Percentiles rank a stretch among this genome's conserved stretches.
phyloP scores from a whole-genome alignment of 1,140 invertebrate genomes.

The Galleria mellonella region DNA sequence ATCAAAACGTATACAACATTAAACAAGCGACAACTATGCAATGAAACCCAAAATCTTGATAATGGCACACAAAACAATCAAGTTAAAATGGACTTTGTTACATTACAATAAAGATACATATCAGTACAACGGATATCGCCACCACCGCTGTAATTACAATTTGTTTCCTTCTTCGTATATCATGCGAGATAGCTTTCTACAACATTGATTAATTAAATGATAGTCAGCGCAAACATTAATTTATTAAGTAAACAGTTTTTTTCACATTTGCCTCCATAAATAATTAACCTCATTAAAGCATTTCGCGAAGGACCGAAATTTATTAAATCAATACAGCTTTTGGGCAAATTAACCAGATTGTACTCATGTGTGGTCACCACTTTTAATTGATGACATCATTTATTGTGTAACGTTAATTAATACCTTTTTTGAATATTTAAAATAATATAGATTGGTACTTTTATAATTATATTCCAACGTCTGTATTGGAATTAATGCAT shows the following conservation, averaged over 20 bases:
- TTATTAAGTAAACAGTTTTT: conserved; percentile 32
- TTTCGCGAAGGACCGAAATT: conserved; percentile 7
- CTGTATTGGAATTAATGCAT: too few species aligned
- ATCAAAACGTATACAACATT: too few species aligned
- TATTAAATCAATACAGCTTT: conserved; percentile 1
- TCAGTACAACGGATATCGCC: conserved; percentile 3
- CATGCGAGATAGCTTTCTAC: conserved; percentile 30
- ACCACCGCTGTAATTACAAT: conserved; percentile 31
- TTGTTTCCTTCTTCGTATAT: conserved; percentile 29
- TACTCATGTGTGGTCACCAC: conserved; percentile 7
- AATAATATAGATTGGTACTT: too few species aligned
- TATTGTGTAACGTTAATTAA: too few species aligned
- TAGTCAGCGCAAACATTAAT: conserved; percentile 28
- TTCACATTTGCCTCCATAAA: conserved; percentile 19
- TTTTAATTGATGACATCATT: too few species aligned
- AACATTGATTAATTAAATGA: conserved; percentile 53
- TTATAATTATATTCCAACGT: too few species aligned
- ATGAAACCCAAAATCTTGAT: conserved; percentile 28
- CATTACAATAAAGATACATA: conserved; percentile 1
- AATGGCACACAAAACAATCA: conserved; percentile 6
- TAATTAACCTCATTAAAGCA: conserved; percentile 23
- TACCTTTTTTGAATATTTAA: too few species aligned
- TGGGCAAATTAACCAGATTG: not conserved
- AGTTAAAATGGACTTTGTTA: not conserved
- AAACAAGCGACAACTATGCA: too few species aligned